Evolutionary conservation across 2,113 vertebrate genomes (phyloP), one percentile per base, ranked within the genome.

Genomic region (Egretta garzetta): DNA sequence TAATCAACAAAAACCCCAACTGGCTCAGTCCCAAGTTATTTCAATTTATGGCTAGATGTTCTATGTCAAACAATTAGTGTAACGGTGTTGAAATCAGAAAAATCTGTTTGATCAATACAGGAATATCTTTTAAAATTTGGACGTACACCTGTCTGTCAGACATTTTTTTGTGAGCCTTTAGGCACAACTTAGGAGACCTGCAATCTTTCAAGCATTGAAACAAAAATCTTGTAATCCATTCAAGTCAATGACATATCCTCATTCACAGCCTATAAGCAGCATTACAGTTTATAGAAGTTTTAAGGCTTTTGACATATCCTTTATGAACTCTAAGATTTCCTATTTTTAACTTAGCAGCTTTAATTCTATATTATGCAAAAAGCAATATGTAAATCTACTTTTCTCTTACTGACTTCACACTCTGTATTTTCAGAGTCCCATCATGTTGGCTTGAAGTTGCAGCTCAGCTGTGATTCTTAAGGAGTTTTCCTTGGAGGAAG

Each of bases 11-110:
- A 63, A 68, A 19, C 0, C 1, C 4, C 10, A 39, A 9, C 1
- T 82, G 30, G 1, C 2, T 35, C 22, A 89, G 35, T 64, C n/a
- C 15, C 18, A 86, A 39, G 15, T 37, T 43, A 39, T 58, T 58
- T 84, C 14, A n/a, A 2, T 86, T 74, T 87, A 26, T 76, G 8
- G 20, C 16, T 71, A 39, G 35, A 37, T 41, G 10, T 50, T 83
- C 20, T 5, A 9, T 35, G 37, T 73, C 88, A 86, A 72, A 2
- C 6, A 84, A 22, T 50, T 88, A 55, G 27, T 22, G 14, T 70
- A 79, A 45, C 67, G 18, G 83, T 3, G 7, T 4, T 64, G 22
- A 95, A 90, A 88, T 71, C 39, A 82, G 62, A 95, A 94, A 84
- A 93, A 75, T 30, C 8, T 80, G 9, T 60, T 75, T 26, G 35